Conservation (phyloP, 2,113 vertebrate species). For the Romanogobio albipinnatus region DNA sequence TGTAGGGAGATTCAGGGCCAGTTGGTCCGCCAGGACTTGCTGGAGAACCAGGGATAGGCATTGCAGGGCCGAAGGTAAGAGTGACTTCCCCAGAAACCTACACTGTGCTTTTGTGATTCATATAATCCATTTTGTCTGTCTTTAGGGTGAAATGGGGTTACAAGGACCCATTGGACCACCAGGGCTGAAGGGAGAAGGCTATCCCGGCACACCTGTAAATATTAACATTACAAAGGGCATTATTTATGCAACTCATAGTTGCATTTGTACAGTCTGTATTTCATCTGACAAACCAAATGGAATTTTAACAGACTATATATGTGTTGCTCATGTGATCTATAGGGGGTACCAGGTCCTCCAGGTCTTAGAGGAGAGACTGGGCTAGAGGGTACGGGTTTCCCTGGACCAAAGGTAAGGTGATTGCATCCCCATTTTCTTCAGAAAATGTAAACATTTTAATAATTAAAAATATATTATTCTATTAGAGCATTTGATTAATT, state of each 20-base stretch:
- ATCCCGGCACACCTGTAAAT: constrained; percentile 80
- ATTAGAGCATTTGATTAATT: background rate
- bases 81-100: background rate
- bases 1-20: constrained; percentile 82
- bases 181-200: constrained; percentile 82
- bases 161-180: constrained; percentile 71
- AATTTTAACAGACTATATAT: background rate
- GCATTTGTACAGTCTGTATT: background rate
- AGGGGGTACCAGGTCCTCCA: constrained; percentile 79
- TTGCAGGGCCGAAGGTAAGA: constrained; percentile 81
- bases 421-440: background rate
- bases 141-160: constrained; percentile 80
- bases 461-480: background rate
- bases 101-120: background rate
- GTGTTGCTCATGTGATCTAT: constrained; percentile 24
- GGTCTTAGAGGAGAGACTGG: constrained; percentile 80
- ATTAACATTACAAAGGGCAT: background rate
- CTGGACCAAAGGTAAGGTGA: constrained; percentile 82
- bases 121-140: background rate
- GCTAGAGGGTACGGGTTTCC: constrained; percentile 78
- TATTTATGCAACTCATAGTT: background rate
- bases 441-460: background rate
- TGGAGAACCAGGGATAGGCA: constrained; percentile 75
- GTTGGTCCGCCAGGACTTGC: constrained; percentile 74
- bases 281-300: background rate